phyloP scores from a whole-genome alignment of 2,888 invertebrate species.

The Phorcus lineatus region DNA sequence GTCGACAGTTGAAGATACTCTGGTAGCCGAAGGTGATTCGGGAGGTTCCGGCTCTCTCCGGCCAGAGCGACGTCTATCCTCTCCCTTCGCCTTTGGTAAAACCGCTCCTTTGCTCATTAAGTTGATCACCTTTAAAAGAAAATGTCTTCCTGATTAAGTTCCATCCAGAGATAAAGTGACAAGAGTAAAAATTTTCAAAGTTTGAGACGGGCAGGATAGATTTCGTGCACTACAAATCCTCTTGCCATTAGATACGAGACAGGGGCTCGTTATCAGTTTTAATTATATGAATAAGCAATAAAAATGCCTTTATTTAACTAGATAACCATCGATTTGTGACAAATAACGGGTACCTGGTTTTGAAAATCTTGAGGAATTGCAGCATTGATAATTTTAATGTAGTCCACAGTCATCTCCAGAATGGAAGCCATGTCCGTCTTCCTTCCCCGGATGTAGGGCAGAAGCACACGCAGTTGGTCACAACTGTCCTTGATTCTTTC shows the following conservation, averaged over 20 bases:
- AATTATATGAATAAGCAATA: no score
- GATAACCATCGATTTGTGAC: no score
- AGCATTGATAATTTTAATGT: conserved; percentile 63
- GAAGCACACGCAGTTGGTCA: conserved; percentile 65
- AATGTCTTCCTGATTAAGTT: no score
- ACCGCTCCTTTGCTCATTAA: conserved; percentile 39
- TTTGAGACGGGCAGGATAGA: no score
- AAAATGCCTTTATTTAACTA: no score
- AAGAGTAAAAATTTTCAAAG: background rate
- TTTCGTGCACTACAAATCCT: no score
- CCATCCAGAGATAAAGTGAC: background rate
- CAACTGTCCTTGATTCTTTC: conserved; percentile 70
- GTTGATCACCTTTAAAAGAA: conserved; percentile 38
- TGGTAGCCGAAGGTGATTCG: conserved; percentile 26
- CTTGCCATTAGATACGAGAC: no score
- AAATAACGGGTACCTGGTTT: conserved; percentile 52
- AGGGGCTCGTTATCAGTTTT: no score
- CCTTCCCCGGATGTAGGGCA: conserved; percentile 66
- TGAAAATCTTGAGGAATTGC: conserved; percentile 64
- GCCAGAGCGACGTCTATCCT: background rate
- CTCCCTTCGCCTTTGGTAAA: conserved; percentile 17
- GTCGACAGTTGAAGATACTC: conserved; percentile 36
- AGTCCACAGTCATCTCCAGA: conserved; percentile 68
- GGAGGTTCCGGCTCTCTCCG: conserved; percentile 9
- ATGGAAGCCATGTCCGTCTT: conserved; percentile 71